phyloP scores from a whole-genome alignment of 2,113 vertebrate species.

The Dicentrarchus labrax region DNA sequence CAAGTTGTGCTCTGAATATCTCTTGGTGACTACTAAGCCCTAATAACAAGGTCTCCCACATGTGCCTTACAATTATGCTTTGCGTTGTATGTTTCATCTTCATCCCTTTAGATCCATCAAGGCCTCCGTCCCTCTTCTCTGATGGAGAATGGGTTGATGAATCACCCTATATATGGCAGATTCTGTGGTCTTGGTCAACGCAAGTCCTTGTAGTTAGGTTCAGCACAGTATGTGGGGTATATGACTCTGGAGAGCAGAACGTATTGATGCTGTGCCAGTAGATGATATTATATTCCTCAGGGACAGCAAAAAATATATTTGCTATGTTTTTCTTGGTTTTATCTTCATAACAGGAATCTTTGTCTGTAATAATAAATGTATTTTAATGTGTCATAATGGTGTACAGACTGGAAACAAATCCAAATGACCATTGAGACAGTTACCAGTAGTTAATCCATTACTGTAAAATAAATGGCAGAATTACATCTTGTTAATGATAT shows the following conservation, averaged over 20 bases:
- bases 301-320: neutral
- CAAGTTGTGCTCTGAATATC: conserved; percentile 4
- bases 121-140: conserved; percentile 15
- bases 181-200: conserved; percentile 55
- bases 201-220: conserved; percentile 58
- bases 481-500: conserved; percentile 33
- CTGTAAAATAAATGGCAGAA: neutral
- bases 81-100: conserved; percentile 52
- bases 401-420: too few relatives aligned
- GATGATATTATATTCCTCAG: neutral
- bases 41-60: conserved; percentile 68
- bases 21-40: conserved; percentile 15
- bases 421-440: neutral
- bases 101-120: conserved; percentile 51
- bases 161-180: conserved; percentile 53
- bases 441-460: neutral
- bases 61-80: conserved; percentile 65
- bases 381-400: neutral
- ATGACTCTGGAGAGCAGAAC: conserved; percentile 3
- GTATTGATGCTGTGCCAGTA: conserved; percentile 13
- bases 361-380: neutral
- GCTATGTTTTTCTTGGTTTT: conserved; percentile 6
- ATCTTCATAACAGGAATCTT: neutral
- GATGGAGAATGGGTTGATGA: conserved; percentile 43
- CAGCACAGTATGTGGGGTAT: conserved; percentile 12